A percentile compares a stretch with the other conserved stretches of the same genome.
These are phyloP conservation scores for Lampropteryx suffumata DNA, from an alignment of 2,888 invertebrate species.

Conservation along the genomic window DNA sequence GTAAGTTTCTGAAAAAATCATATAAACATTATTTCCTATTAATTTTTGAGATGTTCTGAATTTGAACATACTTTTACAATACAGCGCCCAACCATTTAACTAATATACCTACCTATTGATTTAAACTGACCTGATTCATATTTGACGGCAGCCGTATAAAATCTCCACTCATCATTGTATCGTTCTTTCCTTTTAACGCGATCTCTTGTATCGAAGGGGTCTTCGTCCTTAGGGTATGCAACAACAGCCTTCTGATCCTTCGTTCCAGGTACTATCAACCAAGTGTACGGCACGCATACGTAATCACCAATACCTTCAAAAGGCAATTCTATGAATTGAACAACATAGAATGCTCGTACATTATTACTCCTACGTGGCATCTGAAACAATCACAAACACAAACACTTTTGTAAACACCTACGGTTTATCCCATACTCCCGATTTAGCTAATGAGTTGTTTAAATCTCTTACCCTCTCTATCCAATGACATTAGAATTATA, in stretches of 20 bases:
- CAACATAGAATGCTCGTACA: conserved; percentile 4
- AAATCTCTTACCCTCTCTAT: too few species aligned
- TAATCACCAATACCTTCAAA: conserved; percentile 7
- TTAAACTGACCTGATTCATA: conserved; percentile 4
- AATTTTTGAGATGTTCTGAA: background rate
- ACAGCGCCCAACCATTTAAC: background rate
- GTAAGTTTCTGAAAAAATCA: conserved; percentile 2
- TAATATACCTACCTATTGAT: background rate
- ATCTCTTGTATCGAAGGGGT: conserved; percentile 1
- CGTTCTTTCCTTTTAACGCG: conserved; percentile 1
- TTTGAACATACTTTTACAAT: background rate
- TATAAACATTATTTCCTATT: background rate
- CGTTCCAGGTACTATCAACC: background rate
- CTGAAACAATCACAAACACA: background rate
- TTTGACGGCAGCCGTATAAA: background rate
- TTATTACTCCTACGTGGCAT: background rate
- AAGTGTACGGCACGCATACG: background rate
- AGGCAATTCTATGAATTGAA: conserved; percentile 6
- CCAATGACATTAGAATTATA: too few species aligned
- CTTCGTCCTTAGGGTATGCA: conserved; percentile 4
- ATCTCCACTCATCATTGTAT: background rate
- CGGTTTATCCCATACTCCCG: too few species aligned
- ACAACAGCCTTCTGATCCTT: background rate
- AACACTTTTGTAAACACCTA: too few species aligned
- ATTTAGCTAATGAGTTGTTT: too few species aligned